These are phyloP conservation scores for Andrena flavipes DNA, from an alignment of 2,888 invertebrate genomes.

Conservation along the genomic window DNA sequence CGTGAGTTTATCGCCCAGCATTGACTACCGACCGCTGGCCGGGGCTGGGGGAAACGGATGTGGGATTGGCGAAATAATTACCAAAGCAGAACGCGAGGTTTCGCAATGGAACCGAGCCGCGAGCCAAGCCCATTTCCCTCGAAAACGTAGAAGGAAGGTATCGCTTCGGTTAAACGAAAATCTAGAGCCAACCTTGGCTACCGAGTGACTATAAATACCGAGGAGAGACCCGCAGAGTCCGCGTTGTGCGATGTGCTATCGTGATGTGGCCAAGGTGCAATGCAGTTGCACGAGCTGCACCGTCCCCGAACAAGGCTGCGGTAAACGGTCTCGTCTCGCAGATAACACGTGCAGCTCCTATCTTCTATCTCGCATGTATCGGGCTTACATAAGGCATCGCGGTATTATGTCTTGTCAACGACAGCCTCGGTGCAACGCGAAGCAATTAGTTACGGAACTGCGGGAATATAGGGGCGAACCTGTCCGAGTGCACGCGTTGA, in stretches of 20 bases:
- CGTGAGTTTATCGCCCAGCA: background rate
- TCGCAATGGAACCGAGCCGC: conserved; percentile 22
- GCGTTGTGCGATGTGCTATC: conserved; percentile 22
- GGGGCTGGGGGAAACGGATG: background rate
- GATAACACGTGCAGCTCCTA: conserved; percentile 52
- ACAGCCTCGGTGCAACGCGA: conserved; percentile 45
- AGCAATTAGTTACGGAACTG: conserved; percentile 56
- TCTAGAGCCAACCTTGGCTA: conserved; percentile 52
- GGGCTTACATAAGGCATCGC: conserved; percentile 62
- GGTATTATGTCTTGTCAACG: conserved; percentile 60
- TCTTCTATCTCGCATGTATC: conserved; percentile 47
- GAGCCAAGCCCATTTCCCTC: conserved; percentile 26
- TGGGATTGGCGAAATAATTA: conserved; percentile 21
- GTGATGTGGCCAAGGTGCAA: conserved; percentile 55
- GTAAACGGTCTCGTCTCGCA: conserved; percentile 56
- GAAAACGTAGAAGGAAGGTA: conserved; percentile 19
- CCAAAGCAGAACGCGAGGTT: background rate
- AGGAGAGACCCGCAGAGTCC: background rate
- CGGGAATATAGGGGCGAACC: conserved; percentile 8
- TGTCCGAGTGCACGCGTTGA: background rate
- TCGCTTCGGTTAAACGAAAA: conserved; percentile 32
- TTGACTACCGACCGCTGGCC: too few species aligned
- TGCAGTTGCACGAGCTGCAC: conserved; percentile 47
- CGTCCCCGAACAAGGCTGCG: conserved; percentile 62
- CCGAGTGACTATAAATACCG: conserved; percentile 51